phyloP scores from a whole-genome alignment of 2,113 vertebrate genomes.

The Crotophaga sulcirostris region DNA sequence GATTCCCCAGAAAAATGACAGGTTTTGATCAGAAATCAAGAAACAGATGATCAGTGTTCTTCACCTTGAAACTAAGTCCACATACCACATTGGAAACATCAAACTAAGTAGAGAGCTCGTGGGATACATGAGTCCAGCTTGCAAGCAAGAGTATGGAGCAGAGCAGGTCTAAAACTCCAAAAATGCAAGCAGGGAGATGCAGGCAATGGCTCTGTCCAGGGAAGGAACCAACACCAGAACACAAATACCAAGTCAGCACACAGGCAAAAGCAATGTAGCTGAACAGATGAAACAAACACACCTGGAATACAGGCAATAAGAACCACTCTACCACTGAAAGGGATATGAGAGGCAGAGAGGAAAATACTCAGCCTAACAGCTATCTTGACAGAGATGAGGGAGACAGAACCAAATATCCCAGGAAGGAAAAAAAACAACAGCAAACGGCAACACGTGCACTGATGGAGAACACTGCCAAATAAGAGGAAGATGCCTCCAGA shows the following conservation, averaged over 20 bases:
- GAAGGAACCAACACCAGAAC: background rate
- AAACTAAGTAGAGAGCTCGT: background rate
- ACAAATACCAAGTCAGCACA: background rate
- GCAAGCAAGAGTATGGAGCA: background rate
- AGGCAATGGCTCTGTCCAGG: background rate
- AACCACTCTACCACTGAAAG: background rate
- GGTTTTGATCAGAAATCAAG: background rate
- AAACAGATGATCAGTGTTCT: background rate
- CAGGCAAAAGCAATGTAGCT: background rate
- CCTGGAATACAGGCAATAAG: background rate
- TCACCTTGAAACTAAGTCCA: background rate
- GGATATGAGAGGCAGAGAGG: background rate
- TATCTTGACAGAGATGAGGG: background rate
- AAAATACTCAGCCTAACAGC: background rate
- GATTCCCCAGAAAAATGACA: background rate
- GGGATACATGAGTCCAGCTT: fast-evolving
- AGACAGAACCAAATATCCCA: background rate
- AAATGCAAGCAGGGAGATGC: background rate
- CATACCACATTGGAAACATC: background rate
- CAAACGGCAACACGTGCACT: background rate
- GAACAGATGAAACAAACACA: background rate
- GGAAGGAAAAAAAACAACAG: background rate
- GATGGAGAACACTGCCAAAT: background rate
- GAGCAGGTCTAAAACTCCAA: background rate
- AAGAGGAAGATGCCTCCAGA: background rate